Evolutionary conservation across 2,888 invertebrate genomes (phyloP).

Genomic region (Nymphalis urticae): DNA sequence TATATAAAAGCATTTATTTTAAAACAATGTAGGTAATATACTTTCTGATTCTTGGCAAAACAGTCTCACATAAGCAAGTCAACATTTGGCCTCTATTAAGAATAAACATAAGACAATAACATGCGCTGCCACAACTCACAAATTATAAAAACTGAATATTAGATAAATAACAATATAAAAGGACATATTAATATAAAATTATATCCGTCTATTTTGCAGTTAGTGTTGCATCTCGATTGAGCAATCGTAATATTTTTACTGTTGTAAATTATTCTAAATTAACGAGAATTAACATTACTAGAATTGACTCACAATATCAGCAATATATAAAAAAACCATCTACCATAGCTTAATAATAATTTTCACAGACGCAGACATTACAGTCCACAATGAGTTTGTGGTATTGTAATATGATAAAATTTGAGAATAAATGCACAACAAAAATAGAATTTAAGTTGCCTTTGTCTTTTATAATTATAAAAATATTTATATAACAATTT

Average conservation of each 20-base stretch:
- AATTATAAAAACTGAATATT: constrained; percentile 73
- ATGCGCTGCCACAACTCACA: constrained; percentile 81
- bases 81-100: constrained; percentile 82
- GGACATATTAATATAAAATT: constrained; percentile 67
- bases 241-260: constrained; percentile 78
- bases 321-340: constrained; percentile 68
- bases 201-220: constrained; percentile 74
- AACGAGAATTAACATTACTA: constrained; percentile 77
- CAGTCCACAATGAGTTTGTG: constrained; percentile 77
- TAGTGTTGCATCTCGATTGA: constrained; percentile 79
- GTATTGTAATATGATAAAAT: constrained; percentile 65
- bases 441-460: constrained; percentile 79
- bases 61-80: constrained; percentile 83
- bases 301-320: constrained; percentile 80
- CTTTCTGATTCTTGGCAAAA: constrained; percentile 83
- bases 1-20: constrained; percentile 82
- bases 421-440: constrained; percentile 81
- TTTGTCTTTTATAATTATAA: constrained; percentile 79
- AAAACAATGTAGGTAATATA: constrained; percentile 83
- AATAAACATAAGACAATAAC: constrained; percentile 78
- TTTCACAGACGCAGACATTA: constrained; percentile 70
- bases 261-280: constrained; percentile 76
- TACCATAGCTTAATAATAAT: constrained; percentile 63
- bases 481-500: constrained; percentile 79
- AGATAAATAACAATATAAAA: constrained; percentile 75